These are phyloP conservation scores for Telenomus remus DNA, from an alignment of 1,140 invertebrate species.

Conservation along the genomic window DNA sequence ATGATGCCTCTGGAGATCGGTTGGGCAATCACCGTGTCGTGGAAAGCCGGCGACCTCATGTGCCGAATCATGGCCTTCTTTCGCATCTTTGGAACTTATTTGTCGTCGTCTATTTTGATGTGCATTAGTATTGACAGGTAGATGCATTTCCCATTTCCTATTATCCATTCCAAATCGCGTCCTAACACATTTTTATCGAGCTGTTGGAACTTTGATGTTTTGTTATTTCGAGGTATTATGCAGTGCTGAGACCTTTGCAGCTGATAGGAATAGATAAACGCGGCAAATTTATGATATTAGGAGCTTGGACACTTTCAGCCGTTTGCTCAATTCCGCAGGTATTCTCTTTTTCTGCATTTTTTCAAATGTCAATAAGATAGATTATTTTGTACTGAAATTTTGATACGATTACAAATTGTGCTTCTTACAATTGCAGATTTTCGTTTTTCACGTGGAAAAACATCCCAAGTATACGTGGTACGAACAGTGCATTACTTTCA, in stretches of 20 bases:
- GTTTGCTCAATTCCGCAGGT: slow-evolving; percentile 92
- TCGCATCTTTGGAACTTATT: slow-evolving; percentile 88
- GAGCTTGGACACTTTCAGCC: slow-evolving; percentile 85
- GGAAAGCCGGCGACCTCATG: slow-evolving; percentile 86
- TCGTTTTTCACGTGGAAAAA: slow-evolving; percentile 86
- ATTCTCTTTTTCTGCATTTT: not conserved
- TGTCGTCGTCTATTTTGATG: slow-evolving; percentile 90
- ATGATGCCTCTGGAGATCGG: slow-evolving; percentile 94
- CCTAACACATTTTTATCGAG: slow-evolving; percentile 2
- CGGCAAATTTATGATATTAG: slow-evolving; percentile 82
- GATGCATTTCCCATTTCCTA: not conserved
- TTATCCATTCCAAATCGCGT: not conserved
- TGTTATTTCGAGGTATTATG: slow-evolving; percentile 85
- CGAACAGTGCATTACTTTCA: slow-evolving; percentile 87
- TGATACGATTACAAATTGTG: slow-evolving; percentile 11
- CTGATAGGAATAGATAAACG: slow-evolving; percentile 81
- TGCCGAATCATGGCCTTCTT: slow-evolving; percentile 91
- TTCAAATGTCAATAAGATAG: not conserved
- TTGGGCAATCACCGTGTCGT: slow-evolving; percentile 88
- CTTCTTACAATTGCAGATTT: slow-evolving; percentile 75
- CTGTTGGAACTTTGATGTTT: too few relatives aligned
- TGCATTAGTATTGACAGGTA: slow-evolving; percentile 93
- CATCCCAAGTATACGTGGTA: slow-evolving; percentile 86
- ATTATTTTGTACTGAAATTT: not conserved
- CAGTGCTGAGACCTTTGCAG: slow-evolving; percentile 86